A percentile compares a stretch with the other conserved stretches of the same genome.
phyloP scores from a whole-genome alignment of 2,797 vertebrate species.

The Amniataba percoides region DNA sequence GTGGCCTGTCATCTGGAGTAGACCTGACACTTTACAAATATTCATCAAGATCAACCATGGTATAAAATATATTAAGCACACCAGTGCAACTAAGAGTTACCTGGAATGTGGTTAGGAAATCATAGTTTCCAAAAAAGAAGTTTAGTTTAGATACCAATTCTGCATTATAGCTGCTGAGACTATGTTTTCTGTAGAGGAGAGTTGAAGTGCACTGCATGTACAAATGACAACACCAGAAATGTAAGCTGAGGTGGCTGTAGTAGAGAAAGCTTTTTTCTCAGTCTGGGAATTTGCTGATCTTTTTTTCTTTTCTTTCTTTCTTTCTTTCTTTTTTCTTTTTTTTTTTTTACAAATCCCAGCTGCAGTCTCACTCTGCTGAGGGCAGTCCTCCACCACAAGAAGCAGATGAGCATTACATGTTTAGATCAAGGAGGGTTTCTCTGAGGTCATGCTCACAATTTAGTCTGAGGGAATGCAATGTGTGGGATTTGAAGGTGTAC shows the following conservation, averaged over 20 bases:
- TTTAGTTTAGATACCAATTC: not conserved
- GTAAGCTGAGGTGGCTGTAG: constrained; percentile 4
- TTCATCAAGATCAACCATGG: no score
- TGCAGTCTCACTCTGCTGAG: not conserved
- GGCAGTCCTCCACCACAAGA: not conserved
- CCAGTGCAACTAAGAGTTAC: no score
- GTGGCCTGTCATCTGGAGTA: no score
- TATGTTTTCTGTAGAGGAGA: not conserved
- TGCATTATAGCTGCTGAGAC: not conserved
- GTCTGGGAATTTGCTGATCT: constrained; percentile 26
- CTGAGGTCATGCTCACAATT: not conserved
- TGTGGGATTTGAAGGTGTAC: not conserved
- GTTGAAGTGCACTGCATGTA: not conserved
- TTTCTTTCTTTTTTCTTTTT: constrained; percentile 9
- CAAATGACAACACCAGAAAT: constrained; percentile 23
- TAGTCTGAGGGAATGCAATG: not conserved
- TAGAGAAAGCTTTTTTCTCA: not conserved
- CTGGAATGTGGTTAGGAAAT: not conserved
- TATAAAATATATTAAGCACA: no score
- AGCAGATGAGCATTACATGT: not conserved
- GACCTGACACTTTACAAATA: no score
- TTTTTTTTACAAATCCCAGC: not conserved
- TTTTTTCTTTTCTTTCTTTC: constrained; percentile 1
- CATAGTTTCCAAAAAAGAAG: no score
- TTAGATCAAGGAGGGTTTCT: not conserved